Conservation (phyloP, 2,888 invertebrate species). For the Xestia c-nigrum region DNA sequence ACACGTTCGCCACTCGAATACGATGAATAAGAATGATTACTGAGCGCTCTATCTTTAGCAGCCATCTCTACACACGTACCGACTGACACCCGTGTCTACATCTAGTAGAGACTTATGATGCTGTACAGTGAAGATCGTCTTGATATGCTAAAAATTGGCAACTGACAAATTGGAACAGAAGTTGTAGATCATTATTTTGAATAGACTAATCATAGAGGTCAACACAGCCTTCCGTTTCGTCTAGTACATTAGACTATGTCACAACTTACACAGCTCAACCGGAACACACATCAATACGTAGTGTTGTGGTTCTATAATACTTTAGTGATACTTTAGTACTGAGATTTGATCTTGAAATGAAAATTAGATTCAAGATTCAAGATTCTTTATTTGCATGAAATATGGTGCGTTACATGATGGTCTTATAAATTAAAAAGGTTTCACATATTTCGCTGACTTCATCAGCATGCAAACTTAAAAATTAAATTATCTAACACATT, state of each 20-base stretch:
- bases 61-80: not conserved
- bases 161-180: not conserved
- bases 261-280: conserved; percentile 11
- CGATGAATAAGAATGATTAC: conserved; percentile 33
- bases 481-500: too few relatives aligned
- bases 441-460: too few relatives aligned
- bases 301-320: too few relatives aligned
- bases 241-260: conserved; percentile 3
- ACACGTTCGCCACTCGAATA: conserved; percentile 17
- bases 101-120: not conserved
- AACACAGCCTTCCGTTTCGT: not conserved
- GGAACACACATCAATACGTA: not conserved
- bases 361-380: too few relatives aligned
- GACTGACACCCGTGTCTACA: not conserved
- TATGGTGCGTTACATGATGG: too few relatives aligned
- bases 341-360: not conserved
- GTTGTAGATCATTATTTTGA: conserved; percentile 10
- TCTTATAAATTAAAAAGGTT: too few relatives aligned
- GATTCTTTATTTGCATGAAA: too few relatives aligned
- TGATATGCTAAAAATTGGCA: not conserved
- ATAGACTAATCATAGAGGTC: not conserved
- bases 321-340: too few relatives aligned
- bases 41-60: conserved; percentile 14
- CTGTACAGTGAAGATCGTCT: not conserved
- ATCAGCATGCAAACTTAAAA: too few relatives aligned